Evolutionary conservation across 1,140 invertebrate species (phyloP).

Genomic region (Bombyx mandarina): DNA sequence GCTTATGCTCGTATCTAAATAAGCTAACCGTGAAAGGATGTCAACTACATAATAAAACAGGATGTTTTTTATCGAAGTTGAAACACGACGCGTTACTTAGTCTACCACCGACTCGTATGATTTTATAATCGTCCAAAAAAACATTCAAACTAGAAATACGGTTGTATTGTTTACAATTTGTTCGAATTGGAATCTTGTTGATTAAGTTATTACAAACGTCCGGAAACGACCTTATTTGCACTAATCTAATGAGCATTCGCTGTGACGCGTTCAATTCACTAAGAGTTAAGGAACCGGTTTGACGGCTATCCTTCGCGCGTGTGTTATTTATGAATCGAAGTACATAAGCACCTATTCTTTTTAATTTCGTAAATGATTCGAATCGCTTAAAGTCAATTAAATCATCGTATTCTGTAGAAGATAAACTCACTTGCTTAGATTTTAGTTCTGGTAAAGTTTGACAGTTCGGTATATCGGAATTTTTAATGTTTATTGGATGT

Average conservation of each 20-base stretch:
- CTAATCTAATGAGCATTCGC: not conserved
- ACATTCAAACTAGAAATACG: slow-evolving; percentile 1
- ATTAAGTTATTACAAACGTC: slow-evolving; percentile 1
- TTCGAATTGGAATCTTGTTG: slow-evolving; percentile 4
- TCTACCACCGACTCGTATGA: not conserved
- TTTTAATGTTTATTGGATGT: no score
- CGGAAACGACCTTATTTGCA: slow-evolving; percentile 9
- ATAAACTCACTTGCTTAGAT: no score
- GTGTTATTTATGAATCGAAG: no score
- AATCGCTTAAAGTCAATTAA: no score
- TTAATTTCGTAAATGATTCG: no score
- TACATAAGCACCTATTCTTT: no score
- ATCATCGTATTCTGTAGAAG: no score
- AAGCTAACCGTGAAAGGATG: slow-evolving; percentile 5
- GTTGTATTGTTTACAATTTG: not conserved
- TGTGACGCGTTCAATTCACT: no score
- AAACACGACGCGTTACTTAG: not conserved
- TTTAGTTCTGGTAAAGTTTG: no score
- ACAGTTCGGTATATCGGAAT: not conserved
- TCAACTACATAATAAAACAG: slow-evolving; percentile 6
- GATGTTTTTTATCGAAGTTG: slow-evolving; percentile 9
- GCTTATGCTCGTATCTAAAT: not conserved
- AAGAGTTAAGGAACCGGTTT: no score
- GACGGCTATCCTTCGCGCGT: no score
- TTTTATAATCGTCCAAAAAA: slow-evolving; percentile 8